A percentile compares a stretch with the other conserved stretches of the same genome.
These are phyloP conservation scores for Corythucha ciliata DNA, from an alignment of 2,888 invertebrate species.

Conservation along the genomic window DNA sequence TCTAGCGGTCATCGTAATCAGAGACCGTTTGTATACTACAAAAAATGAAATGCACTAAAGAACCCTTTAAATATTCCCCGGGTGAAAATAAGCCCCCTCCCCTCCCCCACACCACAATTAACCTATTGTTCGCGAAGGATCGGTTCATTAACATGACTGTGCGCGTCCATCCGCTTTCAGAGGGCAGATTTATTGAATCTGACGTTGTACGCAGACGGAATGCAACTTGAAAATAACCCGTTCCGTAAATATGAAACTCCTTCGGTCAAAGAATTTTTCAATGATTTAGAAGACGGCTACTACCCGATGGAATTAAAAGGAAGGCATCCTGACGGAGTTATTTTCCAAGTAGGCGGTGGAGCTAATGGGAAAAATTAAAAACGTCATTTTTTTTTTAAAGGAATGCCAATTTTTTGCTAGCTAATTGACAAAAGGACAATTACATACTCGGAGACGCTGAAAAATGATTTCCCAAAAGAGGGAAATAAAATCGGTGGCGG, in stretches of 20 bases:
- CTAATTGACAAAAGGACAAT: constrained; percentile 18
- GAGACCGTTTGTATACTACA: too few relatives aligned
- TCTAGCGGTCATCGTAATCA: too few relatives aligned
- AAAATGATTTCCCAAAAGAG: not conserved
- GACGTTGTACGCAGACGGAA: constrained; percentile 28
- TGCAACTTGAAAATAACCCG: constrained; percentile 23
- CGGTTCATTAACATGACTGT: too few relatives aligned
- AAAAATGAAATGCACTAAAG: too few relatives aligned
- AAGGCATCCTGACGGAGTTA: constrained; percentile 27
- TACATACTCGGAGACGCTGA: constrained; percentile 7
- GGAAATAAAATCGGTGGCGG: not conserved
- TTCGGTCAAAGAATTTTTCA: constrained; percentile 26
- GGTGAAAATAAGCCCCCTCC: too few relatives aligned
- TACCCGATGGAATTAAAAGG: constrained; percentile 27
- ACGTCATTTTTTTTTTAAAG: not conserved
- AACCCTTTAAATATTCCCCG: too few relatives aligned
- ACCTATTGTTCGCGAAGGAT: too few relatives aligned
- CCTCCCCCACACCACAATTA: too few relatives aligned
- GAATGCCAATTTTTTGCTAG: not conserved
- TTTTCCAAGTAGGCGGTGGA: constrained; percentile 25
- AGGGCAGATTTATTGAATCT: constrained; percentile 25
- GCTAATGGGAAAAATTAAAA: not conserved
- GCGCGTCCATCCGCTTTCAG: too few relatives aligned
- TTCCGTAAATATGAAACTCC: constrained; percentile 23
- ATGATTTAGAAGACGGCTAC: constrained; percentile 29